phyloP scores from a whole-genome alignment of 2,888 invertebrate species.

The Deilephila elpenor region DNA sequence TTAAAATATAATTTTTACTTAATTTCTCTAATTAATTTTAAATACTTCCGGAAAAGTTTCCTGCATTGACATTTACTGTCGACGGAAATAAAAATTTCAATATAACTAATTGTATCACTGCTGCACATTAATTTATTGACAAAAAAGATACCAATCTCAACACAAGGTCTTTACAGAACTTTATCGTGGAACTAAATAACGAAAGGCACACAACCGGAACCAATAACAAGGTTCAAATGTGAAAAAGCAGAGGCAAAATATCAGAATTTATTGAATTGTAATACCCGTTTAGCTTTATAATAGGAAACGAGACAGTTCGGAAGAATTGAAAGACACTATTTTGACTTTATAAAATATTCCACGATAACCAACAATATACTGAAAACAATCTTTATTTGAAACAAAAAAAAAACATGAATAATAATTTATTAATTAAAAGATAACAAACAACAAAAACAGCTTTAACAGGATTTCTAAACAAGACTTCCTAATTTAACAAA shows the following conservation, averaged over 20 bases:
- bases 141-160: neutral
- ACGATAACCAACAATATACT: no score
- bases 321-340: neutral
- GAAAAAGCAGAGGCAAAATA: neutral
- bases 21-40: no score
- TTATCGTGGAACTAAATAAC: conserved; percentile 1
- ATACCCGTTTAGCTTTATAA: no score
- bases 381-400: no score
- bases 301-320: no score
- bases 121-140: neutral
- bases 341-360: neutral
- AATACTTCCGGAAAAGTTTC: neutral
- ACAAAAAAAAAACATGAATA: no score
- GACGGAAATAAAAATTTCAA: neutral
- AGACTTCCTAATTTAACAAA: neutral
- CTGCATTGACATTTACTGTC: neutral
- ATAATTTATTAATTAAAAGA: no score
- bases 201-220: conserved; percentile 16
- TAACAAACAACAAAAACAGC: no score
- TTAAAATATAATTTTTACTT: no score
- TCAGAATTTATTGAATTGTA: neutral
- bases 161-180: neutral
- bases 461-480: no score
- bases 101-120: neutral
- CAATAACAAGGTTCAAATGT: neutral